Base-by-base conservation (phyloP, 2,888 invertebrate species). In the Nasonovia ribisnigri region DNA sequence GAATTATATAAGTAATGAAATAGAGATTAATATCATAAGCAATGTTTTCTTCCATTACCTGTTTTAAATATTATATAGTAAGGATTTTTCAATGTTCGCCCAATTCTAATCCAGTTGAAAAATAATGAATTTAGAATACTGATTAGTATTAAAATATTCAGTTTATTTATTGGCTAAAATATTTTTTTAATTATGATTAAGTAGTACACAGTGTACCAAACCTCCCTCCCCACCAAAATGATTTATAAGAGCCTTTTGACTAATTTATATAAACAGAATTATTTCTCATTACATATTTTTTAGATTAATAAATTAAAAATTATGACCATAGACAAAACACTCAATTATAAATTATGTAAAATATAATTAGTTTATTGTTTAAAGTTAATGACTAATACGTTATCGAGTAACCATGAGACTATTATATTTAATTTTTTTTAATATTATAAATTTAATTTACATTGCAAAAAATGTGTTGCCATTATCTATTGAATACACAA, bases 1-100 rank as follows among this genome's bases (percentile, higher is more conserved):
- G 90, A 95, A 97, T 98, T 92, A 77, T 92, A 92, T 92, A 92
- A 92, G 11, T 77, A 88, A 8, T 43, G 0, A 67, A 51, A 29
- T 43, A 88, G 48, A 46, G 24, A 57, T 91, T 60, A 48, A 0
- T 67, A 29, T 92, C 20, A 16, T 87, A 26, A 60, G 16, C 13
- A 87, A 92, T 87, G 1, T 48, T 36, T 48, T 60, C 67, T 88
- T 92, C 48, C 36, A 87, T 87, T 87, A 48, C 8, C 48, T 87
- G 6, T 87, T 51, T 87, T 60, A 57, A 57, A 46, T 24, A 48
- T 84, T 36, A 60, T 48, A 54, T 26, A 57, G 0, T 87, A 16
- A 60, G 46, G 67, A 89, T 16, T 89, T 29, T 60, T 48, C 36
- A n/a, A 48, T n/a, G 3, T 54, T 42, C 13, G 16, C 42, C 11